A percentile compares a stretch with the other conserved stretches of the same genome.
phyloP scores from a whole-genome alignment of 1,140 invertebrate species.

The Drosophila suzukii region DNA sequence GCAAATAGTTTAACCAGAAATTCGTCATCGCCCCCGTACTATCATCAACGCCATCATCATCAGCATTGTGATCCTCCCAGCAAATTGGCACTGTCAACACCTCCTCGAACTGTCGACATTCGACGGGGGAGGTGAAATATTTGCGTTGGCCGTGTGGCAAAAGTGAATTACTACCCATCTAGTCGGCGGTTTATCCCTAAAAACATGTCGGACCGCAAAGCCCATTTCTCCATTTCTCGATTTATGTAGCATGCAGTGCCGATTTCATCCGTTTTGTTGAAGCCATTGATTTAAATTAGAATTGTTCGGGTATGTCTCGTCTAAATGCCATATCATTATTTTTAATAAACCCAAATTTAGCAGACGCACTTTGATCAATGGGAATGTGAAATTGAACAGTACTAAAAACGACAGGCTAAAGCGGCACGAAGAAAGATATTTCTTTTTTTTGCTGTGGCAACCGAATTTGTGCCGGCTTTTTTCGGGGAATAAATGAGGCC shows the following conservation, averaged over 20 bases:
- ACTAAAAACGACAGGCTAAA: constrained; percentile 3
- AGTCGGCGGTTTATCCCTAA: constrained; percentile 28
- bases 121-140: constrained; percentile 13
- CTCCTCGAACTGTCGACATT: constrained; percentile 39
- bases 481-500: constrained; percentile 33
- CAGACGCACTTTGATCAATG: constrained; percentile 48
- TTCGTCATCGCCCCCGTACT: constrained; percentile 66
- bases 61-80: constrained; percentile 38
- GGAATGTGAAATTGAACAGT: constrained; percentile 25
- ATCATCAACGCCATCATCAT: constrained; percentile 20
- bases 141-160: constrained; percentile 4
- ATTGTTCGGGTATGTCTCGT: background rate
- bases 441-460: constrained; percentile 39
- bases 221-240: constrained; percentile 1
- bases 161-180: constrained; percentile 40
- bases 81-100: constrained; percentile 77
- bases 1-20: constrained; percentile 80
- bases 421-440: constrained; percentile 19
- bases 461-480: constrained; percentile 8
- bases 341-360: constrained; percentile 51
- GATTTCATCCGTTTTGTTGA: background rate
- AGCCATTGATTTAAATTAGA: constrained; percentile 29
- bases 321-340: constrained; percentile 51
- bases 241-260: background rate
- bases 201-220: constrained; percentile 10